phyloP scores from a whole-genome alignment of 2,113 vertebrate species.

The Anthoscopus minutus region DNA sequence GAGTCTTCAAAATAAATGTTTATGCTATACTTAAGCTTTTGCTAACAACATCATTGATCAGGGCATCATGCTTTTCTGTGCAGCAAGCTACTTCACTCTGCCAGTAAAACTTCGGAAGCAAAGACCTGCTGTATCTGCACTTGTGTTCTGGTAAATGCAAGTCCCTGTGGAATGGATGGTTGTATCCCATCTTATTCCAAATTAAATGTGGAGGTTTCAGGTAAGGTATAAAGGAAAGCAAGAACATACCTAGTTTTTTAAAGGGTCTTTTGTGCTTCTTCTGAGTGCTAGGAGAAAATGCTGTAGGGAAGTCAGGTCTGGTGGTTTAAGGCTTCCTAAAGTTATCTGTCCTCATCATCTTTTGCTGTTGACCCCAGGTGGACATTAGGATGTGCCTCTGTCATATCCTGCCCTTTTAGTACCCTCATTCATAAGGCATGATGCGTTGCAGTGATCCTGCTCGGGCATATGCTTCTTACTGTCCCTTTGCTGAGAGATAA shows the following conservation, averaged over 20 bases:
- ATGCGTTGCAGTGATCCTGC: fast-evolving
- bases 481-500: background rate
- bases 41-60: background rate
- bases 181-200: background rate
- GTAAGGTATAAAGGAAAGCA: background rate
- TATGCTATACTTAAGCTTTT: background rate
- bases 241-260: background rate
- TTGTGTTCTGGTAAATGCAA: background rate
- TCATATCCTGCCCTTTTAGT: background rate
- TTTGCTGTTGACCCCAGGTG: background rate
- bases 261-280: background rate
- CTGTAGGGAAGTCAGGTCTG: background rate
- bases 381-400: background rate
- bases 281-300: background rate
- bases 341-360: background rate
- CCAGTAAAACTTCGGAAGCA: background rate
- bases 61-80: background rate
- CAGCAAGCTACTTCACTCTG: background rate
- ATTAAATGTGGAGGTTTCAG: background rate
- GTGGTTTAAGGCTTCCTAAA: background rate
- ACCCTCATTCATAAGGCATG: background rate
- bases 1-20: background rate
- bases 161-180: background rate
- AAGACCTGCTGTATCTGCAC: background rate
- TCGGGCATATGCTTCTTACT: background rate